phyloP scores from a whole-genome alignment of 2,888 invertebrate species.

The Amiota communis region DNA sequence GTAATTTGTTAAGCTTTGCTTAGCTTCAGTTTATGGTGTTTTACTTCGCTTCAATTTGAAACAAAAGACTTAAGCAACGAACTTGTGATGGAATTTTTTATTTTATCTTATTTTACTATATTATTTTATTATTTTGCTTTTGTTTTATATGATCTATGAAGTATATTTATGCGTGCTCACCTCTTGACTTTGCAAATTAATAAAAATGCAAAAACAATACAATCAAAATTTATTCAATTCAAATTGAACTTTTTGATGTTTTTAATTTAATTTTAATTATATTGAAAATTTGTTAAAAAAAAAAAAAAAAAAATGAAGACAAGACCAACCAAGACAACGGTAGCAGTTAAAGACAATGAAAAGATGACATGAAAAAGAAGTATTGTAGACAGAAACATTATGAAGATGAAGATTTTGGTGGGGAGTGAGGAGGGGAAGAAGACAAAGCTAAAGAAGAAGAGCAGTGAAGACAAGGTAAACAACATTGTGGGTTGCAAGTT shows the following conservation, averaged over 20 bases:
- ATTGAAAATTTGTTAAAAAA: not conserved
- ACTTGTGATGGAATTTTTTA: constrained; percentile 44
- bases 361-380: no score
- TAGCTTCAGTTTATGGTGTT: not conserved
- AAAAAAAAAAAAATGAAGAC: not conserved
- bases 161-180: no score
- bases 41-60: constrained; percentile 12
- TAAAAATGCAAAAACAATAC: constrained; percentile 30
- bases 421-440: not conserved
- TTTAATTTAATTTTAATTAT: not conserved
- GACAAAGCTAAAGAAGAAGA: constrained; percentile 20
- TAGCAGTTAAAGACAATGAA: no score
- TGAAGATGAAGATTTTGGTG: not conserved
- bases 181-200: not conserved
- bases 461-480: constrained; percentile 52
- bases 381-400: not conserved
- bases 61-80: constrained; percentile 62
- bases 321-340: no score
- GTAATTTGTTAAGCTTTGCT: constrained; percentile 14
- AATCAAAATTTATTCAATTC: not conserved
- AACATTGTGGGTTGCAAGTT: constrained; percentile 38
- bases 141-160: no score
- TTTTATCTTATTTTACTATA: not conserved
- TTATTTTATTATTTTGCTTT: no score
- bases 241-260: no score